Evolutionary conservation across 2,797 vertebrate genomes (phyloP), one percentile per base, ranked within the genome.

Genomic region (Erpetoichthys calabaricus): DNA sequence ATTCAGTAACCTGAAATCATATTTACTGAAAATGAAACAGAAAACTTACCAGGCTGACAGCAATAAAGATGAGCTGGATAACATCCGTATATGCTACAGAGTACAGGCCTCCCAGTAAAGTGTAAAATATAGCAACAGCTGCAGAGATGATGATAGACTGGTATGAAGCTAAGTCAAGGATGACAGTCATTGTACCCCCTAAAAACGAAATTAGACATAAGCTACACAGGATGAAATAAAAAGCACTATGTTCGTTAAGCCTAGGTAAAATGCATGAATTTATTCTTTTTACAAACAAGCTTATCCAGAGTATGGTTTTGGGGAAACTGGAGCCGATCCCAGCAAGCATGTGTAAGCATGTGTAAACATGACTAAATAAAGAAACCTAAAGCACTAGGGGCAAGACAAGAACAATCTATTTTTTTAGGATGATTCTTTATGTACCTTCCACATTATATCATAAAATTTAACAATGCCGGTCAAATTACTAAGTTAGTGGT

Each of bases 81-180:
- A 87, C 72, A 62, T 88, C 81, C 0, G 86, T 87, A 57, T 89
- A 87, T 3, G 82, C 83, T 46, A 88, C 83, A 1, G 84, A 85
- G 74, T 85, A 87, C 56, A 89, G 72, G 1, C 86, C 85, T 47
- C 86, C 86, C 57, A 83, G 62, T 6, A 86, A 70, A 3, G 84
- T 87, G 63, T 88, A 89, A 59, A 69, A 7, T 53, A 80, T 74
- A 7, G 85, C 72, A 44, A 75, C 78, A 5, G 66, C 75, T 6
- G 87, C 80, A 0, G 86, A 87, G 62, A 83, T 9, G 4, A 74
- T 8, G 63, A 87, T 80, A 55, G 79, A 77, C 56, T 80, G 9
- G 56, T 70, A 64, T 3, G 72, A 63, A 8, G 71, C 70, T 44
- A 85, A 69, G 10, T 76, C 77, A 41, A 89, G 68, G 63, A 83